phyloP scores from a whole-genome alignment of 2,797 vertebrate species.

The Uromys caudimaculatus region DNA sequence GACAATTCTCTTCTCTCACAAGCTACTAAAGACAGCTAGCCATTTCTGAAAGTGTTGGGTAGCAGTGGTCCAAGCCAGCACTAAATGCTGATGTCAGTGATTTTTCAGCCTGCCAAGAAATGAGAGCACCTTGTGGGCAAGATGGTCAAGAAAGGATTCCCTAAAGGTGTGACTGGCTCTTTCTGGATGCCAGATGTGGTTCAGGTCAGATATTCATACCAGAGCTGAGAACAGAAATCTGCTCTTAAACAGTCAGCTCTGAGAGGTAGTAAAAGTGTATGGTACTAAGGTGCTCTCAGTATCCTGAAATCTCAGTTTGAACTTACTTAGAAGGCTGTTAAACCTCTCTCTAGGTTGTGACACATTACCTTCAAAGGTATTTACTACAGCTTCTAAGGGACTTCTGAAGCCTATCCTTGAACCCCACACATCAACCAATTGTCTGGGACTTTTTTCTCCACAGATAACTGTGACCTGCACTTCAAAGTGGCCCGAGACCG shows the following conservation, averaged over 20 bases:
- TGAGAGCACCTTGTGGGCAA: neutral
- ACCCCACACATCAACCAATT: neutral
- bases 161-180: neutral
- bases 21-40: conserved; percentile 8
- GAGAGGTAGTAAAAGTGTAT: neutral
- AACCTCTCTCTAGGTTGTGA: neutral
- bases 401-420: neutral
- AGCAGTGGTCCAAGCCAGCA: neutral
- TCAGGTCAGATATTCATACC: neutral
- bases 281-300: neutral
- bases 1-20: neutral
- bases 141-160: neutral
- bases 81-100: neutral
- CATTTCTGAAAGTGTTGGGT: neutral
- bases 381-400: neutral
- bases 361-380: neutral
- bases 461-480: conserved; percentile 97
- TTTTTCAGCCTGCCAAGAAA: neutral
- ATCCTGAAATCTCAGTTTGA: conserved; percentile 10
- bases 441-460: conserved; percentile 15
- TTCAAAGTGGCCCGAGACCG: conserved; percentile 96
- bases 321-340: neutral
- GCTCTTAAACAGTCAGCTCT: neutral
- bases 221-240: neutral
- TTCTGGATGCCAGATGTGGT: neutral